These are phyloP conservation scores for Sminthurinus aureus DNA, from an alignment of 2,888 invertebrate genomes.

Conservation along the genomic window DNA sequence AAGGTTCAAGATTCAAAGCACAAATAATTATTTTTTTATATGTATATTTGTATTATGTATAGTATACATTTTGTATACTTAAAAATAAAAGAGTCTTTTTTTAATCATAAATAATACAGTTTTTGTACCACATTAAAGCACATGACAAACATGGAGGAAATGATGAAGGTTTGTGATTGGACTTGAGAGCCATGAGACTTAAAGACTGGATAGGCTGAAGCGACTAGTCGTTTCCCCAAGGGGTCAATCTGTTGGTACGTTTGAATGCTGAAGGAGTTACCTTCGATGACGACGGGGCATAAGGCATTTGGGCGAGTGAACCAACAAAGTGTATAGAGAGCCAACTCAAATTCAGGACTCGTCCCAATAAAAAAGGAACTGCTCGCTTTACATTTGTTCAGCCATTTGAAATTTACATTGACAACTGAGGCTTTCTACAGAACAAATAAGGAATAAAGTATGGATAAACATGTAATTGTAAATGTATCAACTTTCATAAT, in stretches of 20 bases:
- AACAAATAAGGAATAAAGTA: not conserved
- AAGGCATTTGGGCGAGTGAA: slow-evolving; percentile 7
- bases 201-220: not conserved
- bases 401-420: slow-evolving; percentile 8
- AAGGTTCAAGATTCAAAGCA: no score
- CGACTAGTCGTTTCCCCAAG: not conserved
- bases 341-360: slow-evolving; percentile 34
- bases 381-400: not conserved
- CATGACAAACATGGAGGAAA: no score
- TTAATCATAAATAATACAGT: not conserved
- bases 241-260: not conserved
- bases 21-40: no score
- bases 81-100: not conserved
- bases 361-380: slow-evolving; percentile 25
- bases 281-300: slow-evolving; percentile 5
- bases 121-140: no score
- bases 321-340: slow-evolving; percentile 30
- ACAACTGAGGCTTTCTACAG: slow-evolving; percentile 18
- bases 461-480: not conserved
- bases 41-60: no score
- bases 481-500: no score
- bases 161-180: not conserved
- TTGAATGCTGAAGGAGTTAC: not conserved
- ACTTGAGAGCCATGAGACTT: not conserved
- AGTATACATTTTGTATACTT: not conserved